phyloP scores from a whole-genome alignment of 2,888 invertebrate genomes.

The Dyspetes luteomarginatus region DNA sequence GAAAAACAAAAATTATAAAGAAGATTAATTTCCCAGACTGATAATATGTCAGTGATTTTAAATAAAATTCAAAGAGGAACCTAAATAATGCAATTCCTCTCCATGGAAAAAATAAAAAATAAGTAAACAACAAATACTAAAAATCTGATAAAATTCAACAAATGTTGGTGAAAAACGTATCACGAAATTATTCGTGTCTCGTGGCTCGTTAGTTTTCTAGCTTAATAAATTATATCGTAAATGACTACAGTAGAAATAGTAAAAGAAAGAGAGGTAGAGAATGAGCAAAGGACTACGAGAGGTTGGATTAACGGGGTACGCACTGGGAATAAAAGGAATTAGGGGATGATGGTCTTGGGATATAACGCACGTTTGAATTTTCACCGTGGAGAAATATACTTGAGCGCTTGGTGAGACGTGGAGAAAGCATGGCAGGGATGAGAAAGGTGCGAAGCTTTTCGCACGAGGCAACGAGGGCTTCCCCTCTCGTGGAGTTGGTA shows the following conservation, averaged over 20 bases:
- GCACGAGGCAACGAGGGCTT: constrained; percentile 35
- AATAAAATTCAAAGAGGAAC: too few species aligned
- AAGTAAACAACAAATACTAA: too few species aligned
- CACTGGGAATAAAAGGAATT: constrained; percentile 73
- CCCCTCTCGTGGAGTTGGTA: constrained; percentile 45
- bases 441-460: constrained; percentile 42
- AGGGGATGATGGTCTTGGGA: constrained; percentile 57
- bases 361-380: constrained; percentile 47
- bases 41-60: too few species aligned
- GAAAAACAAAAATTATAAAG: too few species aligned
- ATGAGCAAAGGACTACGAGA: constrained; percentile 61
- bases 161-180: constrained; percentile 13
- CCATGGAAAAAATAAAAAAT: too few species aligned
- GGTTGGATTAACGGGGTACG: constrained; percentile 72
- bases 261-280: not conserved
- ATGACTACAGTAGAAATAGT: constrained; percentile 33
- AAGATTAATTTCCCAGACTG: too few species aligned
- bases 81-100: too few species aligned
- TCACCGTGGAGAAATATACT: constrained; percentile 34
- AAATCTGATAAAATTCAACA: too few species aligned
- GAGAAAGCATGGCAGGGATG: constrained; percentile 48
- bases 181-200: constrained; percentile 28
- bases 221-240: constrained; percentile 57
- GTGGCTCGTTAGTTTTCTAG: constrained; percentile 56
- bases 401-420: constrained; percentile 2